A percentile compares a stretch with the other conserved stretches of the same genome.
Evolutionary conservation across 2,797 vertebrate genomes (phyloP).

Genomic region (Sebastes oblongus): DNA sequence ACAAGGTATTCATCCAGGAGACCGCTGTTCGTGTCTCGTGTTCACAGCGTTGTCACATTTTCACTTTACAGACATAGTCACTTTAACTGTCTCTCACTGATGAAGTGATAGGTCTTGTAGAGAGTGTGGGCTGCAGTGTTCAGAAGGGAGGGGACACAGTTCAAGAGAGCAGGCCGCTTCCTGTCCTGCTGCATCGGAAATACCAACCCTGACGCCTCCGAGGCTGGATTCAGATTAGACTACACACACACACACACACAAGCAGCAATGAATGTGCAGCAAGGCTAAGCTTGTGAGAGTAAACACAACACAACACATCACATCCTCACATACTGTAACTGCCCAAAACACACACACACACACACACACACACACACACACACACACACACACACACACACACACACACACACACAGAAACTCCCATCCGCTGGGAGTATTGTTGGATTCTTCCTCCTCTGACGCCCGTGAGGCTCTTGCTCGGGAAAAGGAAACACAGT

Average conservation of each 20-base stretch:
- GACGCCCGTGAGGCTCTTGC: slow-evolving; percentile 51
- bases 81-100: neutral
- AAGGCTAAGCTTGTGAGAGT: slow-evolving; percentile 7
- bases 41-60: too few species aligned
- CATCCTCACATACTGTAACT: slow-evolving; percentile 8
- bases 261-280: slow-evolving; percentile 2
- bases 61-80: too few species aligned
- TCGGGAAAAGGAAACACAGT: slow-evolving; percentile 62
- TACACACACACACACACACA: neutral
- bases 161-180: slow-evolving; percentile 44
- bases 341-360: neutral
- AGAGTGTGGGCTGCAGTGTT: neutral
- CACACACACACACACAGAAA: slow-evolving; percentile 5
- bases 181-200: slow-evolving; percentile 66
- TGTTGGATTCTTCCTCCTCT: slow-evolving; percentile 66
- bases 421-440: slow-evolving; percentile 63
- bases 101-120: neutral
- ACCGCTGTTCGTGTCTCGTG: too few species aligned
- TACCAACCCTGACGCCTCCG: slow-evolving; percentile 49
- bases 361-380: neutral
- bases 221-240: slow-evolving; percentile 24
- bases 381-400: too few species aligned
- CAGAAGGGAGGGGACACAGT: slow-evolving; percentile 22
- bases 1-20: too few species aligned
- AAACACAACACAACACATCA: slow-evolving; percentile 24